A percentile compares a stretch with the other conserved stretches of the same genome.
Conservation (phyloP, 1,140 invertebrate species). For the Drosophila kepulauana region DNA sequence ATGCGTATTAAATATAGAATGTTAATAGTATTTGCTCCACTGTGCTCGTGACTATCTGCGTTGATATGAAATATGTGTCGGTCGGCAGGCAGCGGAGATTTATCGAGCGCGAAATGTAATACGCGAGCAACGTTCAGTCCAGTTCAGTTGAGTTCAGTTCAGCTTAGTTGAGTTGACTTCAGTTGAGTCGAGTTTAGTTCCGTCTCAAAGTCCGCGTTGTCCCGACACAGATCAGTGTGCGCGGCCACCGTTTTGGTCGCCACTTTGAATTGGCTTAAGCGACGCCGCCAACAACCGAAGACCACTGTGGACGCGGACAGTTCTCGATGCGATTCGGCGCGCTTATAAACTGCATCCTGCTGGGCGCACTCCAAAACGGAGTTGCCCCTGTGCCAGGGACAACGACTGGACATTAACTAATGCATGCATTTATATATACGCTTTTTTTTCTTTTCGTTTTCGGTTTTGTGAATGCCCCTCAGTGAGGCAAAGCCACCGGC, state of each 20-base stretch:
- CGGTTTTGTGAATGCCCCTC: conserved; percentile 5
- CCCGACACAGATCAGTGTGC: conserved; percentile 36
- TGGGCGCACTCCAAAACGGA: conserved; percentile 62
- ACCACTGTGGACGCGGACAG: conserved; percentile 7
- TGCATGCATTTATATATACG: conserved; percentile 73
- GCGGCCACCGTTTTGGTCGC: conserved; percentile 73
- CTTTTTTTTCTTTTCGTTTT: conserved; percentile 41
- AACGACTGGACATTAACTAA: conserved; percentile 81
- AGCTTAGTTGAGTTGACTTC: conserved; percentile 33
- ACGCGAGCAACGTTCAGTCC: conserved; percentile 62
- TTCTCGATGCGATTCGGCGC: conserved; percentile 71
- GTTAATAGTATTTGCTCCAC: conserved; percentile 22
- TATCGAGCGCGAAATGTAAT: conserved; percentile 84
- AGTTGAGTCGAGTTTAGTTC: conserved; percentile 20
- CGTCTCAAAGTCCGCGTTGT: conserved; percentile 8
- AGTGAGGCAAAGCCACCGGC: conserved; percentile 4
- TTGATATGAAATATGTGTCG: conserved; percentile 83
- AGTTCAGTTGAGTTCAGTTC: conserved; percentile 3
- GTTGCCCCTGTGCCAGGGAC: conserved; percentile 51
- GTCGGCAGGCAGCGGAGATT: conserved; percentile 80
- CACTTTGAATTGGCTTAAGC: conserved; percentile 79
- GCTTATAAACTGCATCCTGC: conserved; percentile 83
- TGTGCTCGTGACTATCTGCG: conserved; percentile 66
- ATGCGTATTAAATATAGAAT: too few species aligned
- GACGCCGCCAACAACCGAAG: conserved; percentile 55